Evolutionary conservation across 2,113 vertebrate species (phyloP), one percentile per base, ranked within the genome.

Genomic region (Manacus vitellinus): DNA sequence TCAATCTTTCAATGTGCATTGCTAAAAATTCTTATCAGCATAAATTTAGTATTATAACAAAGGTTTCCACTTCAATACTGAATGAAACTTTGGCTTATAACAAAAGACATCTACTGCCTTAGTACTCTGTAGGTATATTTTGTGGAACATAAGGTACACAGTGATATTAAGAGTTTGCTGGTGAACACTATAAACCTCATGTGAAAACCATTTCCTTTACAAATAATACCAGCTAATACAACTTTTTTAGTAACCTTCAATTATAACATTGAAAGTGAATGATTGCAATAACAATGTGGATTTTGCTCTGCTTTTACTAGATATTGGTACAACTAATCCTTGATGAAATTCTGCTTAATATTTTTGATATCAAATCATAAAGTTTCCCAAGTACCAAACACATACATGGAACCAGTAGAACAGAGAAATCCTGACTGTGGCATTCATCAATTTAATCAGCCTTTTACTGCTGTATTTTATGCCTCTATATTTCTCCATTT

Each of bases 251-350:
- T 6, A 95, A 85, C 65, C 73, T 94, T 67, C 28, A 75, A 9
- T 75, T 66, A 37, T 5, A 7, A 35, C 7, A 54, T 2, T 24
- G 63, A 68, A 95, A 95, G 96, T 86, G 11, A 97, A 73, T 10
- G 4, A 95, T 28, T 92, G 20, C 10, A 92, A 72, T 28, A 91
- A 41, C 49, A 96, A 78, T 28, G 81, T 4, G n/a, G 47, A 61
- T 90, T 87, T 80, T 95, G 71, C 94, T 94, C 90, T 90, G 43
- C 27, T 65, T 9, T 89, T 81, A 24, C 46, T 90, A 92, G 74
- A 79, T 82, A 67, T 7, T 74, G 15, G 54, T 83, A 72, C n/a
- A 85, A 68, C 22, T 51, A 58, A 3, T 23, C 33, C 54, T 80
- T 85, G 59, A 70, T 82, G 54, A 92, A 77, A 83, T 30, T 70